A percentile compares a stretch with the other conserved stretches of the same genome.
Conservation (phyloP, 2,888 invertebrate genomes). For the Dromius quadrimaculatus region DNA sequence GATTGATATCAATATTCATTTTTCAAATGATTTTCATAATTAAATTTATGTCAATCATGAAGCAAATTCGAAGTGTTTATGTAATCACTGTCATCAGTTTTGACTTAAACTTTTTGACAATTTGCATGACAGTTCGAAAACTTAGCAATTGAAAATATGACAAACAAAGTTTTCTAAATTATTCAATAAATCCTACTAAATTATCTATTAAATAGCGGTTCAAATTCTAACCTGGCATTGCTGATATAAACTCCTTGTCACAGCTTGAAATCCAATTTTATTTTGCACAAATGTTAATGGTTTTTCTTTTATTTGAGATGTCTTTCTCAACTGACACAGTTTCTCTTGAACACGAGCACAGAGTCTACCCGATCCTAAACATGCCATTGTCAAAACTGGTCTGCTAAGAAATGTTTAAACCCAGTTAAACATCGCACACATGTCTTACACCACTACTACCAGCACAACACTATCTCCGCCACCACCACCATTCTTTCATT, state of each 20-base stretch:
- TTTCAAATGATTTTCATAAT: constrained; percentile 1
- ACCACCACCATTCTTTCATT: constrained; percentile 29
- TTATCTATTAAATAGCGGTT: constrained; percentile 17
- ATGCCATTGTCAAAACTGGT: constrained; percentile 86
- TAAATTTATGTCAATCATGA: constrained; percentile 1
- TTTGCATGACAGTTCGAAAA: constrained; percentile 1
- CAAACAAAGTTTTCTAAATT: neutral
- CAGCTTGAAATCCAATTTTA: constrained; percentile 74
- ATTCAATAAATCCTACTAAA: constrained; percentile 18
- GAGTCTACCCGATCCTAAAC: constrained; percentile 85
- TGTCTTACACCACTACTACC: constrained; percentile 61
- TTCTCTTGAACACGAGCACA: constrained; percentile 85
- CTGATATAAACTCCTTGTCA: constrained; percentile 64
- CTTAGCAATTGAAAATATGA: neutral
- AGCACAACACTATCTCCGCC: constrained; percentile 69
- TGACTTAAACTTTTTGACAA: constrained; percentile 37
- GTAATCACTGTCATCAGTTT: constrained; percentile 46
- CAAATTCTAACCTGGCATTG: constrained; percentile 65
- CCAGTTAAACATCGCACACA: constrained; percentile 56
- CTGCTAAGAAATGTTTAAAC: constrained; percentile 71
- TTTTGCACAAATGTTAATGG: constrained; percentile 76
- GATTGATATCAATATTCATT: neutral
- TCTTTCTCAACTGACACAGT: constrained; percentile 83
- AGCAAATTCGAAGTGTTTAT: constrained; percentile 34
- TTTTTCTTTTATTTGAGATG: constrained; percentile 75